Evolutionary conservation across 1,140 invertebrate genomes (phyloP), one percentile per base, ranked within the genome.

Genomic region (Tigriopus japonicus): DNA sequence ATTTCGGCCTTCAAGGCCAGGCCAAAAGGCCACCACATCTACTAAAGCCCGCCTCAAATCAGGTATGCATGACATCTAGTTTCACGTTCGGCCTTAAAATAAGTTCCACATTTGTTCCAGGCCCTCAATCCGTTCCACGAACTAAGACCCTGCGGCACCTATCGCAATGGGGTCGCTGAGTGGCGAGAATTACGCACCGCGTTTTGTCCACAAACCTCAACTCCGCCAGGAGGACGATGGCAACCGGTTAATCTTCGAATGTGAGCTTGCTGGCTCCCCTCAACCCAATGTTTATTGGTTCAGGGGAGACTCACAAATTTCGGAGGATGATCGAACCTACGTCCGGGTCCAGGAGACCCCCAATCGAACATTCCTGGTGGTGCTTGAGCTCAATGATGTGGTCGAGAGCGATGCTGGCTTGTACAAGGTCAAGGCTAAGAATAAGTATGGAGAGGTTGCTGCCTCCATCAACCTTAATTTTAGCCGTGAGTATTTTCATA

Each of bases 381-480:
- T 88, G 64, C 79, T 97, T 67, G 89, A 95, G 72, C 78, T 98
- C 66, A 85, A 92, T 71, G 88, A 94, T 72, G 92, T 96, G 66
- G 83, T 92, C 72, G 90, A 95, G 79, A 83, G 82, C 21, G 93
- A 98, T 73, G 90, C 89, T 63, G 93, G 93, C 68, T 82, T 93
- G 59, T 98, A 98, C 77, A 93, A 93, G 76, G 91, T 97, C 68
- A 90, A 90, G 74, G 93, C 93, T 66, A 93, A 90, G 74, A 98
- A 97, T 74, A 90, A 87, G 74, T 87, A 89, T 77, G 93, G 93
- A 70, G 92, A 97, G 79, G 91, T 96, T 69, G 85, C 91, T 62
- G 92, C 92, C 65, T 95, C 91, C 67, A 96, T 98, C 73, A 97
- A 95, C 73, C 81, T 98, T 69, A 97, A 97, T 79, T 96, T 98